Base-by-base conservation (phyloP, 1,140 invertebrate species). In the Rhyzopertha dominica region DNA sequence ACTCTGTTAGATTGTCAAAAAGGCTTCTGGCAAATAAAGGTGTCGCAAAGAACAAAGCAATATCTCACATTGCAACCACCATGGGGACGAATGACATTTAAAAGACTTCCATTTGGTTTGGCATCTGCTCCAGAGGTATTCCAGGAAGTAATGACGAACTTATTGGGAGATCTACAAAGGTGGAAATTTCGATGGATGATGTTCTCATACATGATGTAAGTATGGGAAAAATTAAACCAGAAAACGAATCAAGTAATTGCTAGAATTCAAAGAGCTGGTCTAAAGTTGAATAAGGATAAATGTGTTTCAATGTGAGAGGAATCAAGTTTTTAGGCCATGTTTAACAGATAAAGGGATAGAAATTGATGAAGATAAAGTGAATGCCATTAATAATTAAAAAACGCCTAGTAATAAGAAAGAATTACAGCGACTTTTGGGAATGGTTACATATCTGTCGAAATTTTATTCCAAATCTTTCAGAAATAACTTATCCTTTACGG, bases 391-490 rank as follows among this genome's bases (percentile, higher is more conserved):
- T 2, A 47, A 67, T 0, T 61, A 67, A 2, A 54, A 59, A 10
- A 38, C 18, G 36, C 65, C 69, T 3, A 25, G 13, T 18, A 57
- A 68, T 35, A 29, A 60, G 12, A 48, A 43, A 8, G 47, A 68
- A 49, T 20, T 72, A 5, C 51, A 58, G 35, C 40, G 54, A 5
- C 67, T 65, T 40, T 20, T 68, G 8, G 69, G 65, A 0, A 44
- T 69, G 22, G 28, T 71, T 1, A 68, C 67, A 35, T 68, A 59
- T 47, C 68, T 69, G 37, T 54, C 50, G 8, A 57, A 48, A 47
- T 70, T n/a, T 66, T 47, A 32, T 70, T 8, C 54, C 46, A 10
- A 51, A 42, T 23, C 26, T 57, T 10, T 42, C 64, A 22, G 45
- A 54, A 12, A 53, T 37, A 14, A 47, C 45, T 16, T 13, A 41